Evolutionary conservation across 1,140 invertebrate genomes (phyloP).

Genomic region (Caligus rogercresseyi): DNA sequence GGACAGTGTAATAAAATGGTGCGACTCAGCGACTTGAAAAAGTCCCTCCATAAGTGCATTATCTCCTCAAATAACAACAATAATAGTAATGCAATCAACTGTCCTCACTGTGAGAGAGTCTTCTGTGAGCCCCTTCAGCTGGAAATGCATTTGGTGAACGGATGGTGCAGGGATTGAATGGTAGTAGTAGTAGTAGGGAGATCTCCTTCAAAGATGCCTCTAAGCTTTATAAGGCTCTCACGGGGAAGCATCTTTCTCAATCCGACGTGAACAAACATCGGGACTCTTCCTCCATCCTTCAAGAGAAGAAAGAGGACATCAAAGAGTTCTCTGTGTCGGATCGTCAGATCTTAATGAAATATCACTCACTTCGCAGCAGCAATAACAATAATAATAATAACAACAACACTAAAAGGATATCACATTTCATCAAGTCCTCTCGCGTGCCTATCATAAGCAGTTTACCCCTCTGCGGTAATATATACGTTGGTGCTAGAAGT

Average conservation of each 20-base stretch:
- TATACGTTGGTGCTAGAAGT: conserved; percentile 2
- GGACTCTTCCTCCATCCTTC: background rate
- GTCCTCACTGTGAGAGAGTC: conserved; percentile 2
- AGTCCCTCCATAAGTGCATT: background rate
- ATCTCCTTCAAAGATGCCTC: background rate
- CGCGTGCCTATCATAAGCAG: background rate
- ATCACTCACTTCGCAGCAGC: background rate
- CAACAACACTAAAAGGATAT: no score
- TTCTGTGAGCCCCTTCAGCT: background rate
- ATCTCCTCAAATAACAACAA: no score
- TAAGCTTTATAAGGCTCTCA: conserved; percentile 7
- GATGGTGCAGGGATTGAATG: conserved; percentile 9
- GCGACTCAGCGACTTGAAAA: background rate
- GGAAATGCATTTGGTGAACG: conserved; percentile 9
- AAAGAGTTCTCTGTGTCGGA: background rate
- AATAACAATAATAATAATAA: no score
- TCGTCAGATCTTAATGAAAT: background rate
- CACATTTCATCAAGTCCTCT: background rate
- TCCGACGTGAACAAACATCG: background rate
- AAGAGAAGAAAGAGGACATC: background rate
- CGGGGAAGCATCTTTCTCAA: background rate
- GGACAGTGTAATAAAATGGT: conserved; percentile 8
- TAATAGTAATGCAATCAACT: background rate
- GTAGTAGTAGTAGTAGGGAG: no score
- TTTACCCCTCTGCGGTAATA: conserved; percentile 3